Evolutionary conservation across 2,797 vertebrate genomes (phyloP).

Genomic region (Tinamus major): DNA sequence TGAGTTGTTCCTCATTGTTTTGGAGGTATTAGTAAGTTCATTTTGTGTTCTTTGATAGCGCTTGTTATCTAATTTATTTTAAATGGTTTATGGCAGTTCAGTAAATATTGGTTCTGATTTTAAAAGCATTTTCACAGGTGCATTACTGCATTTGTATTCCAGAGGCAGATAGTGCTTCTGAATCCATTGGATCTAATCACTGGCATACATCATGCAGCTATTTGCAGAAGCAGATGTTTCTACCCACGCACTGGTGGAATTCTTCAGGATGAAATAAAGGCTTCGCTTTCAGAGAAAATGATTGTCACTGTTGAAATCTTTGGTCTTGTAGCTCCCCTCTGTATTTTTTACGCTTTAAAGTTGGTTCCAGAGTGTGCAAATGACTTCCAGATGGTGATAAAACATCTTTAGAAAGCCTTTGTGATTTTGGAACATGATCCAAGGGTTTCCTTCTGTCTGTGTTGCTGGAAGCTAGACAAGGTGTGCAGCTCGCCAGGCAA

Average conservation of each 20-base stretch:
- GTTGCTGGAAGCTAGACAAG: not conserved
- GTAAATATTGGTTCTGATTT: slow-evolving; percentile 21
- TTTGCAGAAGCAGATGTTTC: slow-evolving; percentile 40
- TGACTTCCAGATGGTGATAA: not conserved
- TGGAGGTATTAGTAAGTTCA: not conserved
- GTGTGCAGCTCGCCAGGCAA: not conserved
- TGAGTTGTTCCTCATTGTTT: not conserved
- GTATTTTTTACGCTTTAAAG: not conserved
- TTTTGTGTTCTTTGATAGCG: slow-evolving; percentile 2
- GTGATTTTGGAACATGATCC: not conserved
- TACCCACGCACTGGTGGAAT: rapidly evolving
- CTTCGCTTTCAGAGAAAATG: not conserved
- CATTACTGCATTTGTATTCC: slow-evolving; percentile 18
- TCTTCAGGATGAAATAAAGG: not conserved
- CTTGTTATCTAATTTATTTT: slow-evolving; percentile 48
- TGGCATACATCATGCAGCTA: not conserved
- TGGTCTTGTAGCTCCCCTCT: not conserved
- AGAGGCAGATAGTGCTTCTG: not conserved
- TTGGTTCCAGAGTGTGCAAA: not conserved
- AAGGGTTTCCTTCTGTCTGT: not conserved
- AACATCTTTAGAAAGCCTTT: not conserved
- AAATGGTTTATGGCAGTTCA: slow-evolving; percentile 13
- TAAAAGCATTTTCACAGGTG: not conserved
- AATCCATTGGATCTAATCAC: not conserved
- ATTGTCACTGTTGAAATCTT: not conserved